Evolutionary conservation across 1,140 invertebrate genomes (phyloP).

Genomic region (Ridgeia piscesae): DNA sequence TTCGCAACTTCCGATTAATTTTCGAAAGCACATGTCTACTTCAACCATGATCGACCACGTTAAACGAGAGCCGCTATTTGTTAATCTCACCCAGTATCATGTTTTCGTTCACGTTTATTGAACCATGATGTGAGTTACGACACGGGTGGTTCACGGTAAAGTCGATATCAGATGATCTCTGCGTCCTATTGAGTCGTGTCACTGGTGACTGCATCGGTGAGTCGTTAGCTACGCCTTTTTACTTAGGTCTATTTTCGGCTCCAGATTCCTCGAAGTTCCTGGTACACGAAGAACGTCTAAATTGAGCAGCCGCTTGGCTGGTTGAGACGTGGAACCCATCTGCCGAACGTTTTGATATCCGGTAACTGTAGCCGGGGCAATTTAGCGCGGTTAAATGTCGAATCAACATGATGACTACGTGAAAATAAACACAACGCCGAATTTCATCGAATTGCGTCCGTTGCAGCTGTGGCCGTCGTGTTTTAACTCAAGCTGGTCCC

Average conservation of each 20-base stretch:
- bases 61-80: background rate
- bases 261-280: background rate
- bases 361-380: background rate
- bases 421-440: background rate
- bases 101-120: background rate
- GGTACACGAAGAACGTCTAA: background rate
- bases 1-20: background rate
- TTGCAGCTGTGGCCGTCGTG: background rate
- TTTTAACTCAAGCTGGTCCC: too few species aligned
- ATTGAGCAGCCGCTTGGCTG: background rate
- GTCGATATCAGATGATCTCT: background rate
- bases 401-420: background rate
- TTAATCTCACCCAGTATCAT: background rate
- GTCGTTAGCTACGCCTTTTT: background rate
- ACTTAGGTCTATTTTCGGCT: background rate
- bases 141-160: background rate
- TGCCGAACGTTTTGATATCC: background rate
- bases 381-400: background rate
- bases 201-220: background rate
- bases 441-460: background rate
- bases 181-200: background rate
- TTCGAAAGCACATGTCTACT: background rate
- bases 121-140: background rate
- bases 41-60: background rate
- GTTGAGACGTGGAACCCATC: background rate